Base-by-base conservation (phyloP, 2,888 invertebrate genomes). In the Stenichneumon culpator region DNA sequence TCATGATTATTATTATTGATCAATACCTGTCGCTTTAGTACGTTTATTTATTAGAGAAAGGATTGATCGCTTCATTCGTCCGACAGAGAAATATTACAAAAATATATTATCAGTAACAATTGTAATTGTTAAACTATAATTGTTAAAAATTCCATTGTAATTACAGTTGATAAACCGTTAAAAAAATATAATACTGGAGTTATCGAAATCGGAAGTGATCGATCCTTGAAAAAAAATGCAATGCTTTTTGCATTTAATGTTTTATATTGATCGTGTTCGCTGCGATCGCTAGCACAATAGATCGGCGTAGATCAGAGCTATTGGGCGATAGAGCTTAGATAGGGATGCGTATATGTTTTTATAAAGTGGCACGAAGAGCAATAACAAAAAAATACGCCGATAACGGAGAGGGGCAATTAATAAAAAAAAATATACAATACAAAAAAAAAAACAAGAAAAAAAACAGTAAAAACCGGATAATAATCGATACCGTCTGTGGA, bases 211-310 rank as follows among this genome's bases (percentile, higher is more conserved):
- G 28, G 69, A 74, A 78, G 54, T 79, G n/a, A 85, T 85, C 79
- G 52, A 72, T 79, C 72, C 82, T 82, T 79, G 54, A 6, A 52
- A 50, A 52, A 52, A 65, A 57, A 60, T 52, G 52, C 73, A 54
- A 44, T 83, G 86, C 68, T 86, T 86, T 79, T 74, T 39, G 82
- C 85, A 79, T 85, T 82, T 25, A 84, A 68, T 86, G 68, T 77
- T 81, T 74, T 85, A 44, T 50, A 57, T 57, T 47, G 67, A 73
- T 78, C 67, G 52, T 70, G 47, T 67, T 79, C 25, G 74, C 73
- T 83, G 65, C 86, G 83, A 69, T 70, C 78, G 83, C 83, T 72
- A 19, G 74, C 25, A 63, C 63, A 63, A 52, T 79, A 79, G 79
- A 72, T 72, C 79, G 70, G 39, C 72, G 63, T 85, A 85, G 84